phyloP scores from a whole-genome alignment of 2,113 vertebrate genomes.

The Coptodon rendalli region DNA sequence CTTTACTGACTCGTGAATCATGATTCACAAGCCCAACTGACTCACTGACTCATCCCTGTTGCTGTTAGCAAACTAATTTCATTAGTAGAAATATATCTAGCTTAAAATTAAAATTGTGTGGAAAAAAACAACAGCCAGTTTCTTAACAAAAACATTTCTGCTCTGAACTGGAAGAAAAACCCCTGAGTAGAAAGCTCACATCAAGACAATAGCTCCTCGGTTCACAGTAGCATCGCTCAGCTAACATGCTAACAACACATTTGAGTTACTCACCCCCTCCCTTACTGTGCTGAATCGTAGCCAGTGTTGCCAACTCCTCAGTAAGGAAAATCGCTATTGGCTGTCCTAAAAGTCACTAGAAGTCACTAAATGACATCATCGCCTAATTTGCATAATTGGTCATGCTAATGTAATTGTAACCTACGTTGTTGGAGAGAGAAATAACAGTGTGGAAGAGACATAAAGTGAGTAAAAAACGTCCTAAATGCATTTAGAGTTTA shows the following conservation, averaged over 20 bases:
- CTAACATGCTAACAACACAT: neutral
- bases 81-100: neutral
- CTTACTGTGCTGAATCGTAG: rapidly evolving
- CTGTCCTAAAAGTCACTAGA: no score
- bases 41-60: neutral
- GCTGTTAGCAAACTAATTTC: neutral
- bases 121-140: neutral
- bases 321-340: no score
- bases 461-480: no score
- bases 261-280: neutral
- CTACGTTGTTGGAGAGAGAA: no score
- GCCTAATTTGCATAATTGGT: no score
- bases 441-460: no score
- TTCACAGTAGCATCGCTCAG: neutral
- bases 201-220: neutral
- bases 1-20: neutral
- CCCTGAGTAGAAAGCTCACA: neutral
- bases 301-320: no score
- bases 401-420: no score
- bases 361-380: no score
- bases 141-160: neutral
- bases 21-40: neutral
- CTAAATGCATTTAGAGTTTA: no score
- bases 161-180: neutral
- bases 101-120: neutral